These are phyloP conservation scores for Gobio occitaniae DNA, from an alignment of 2,797 vertebrate species.

Conservation along the genomic window DNA sequence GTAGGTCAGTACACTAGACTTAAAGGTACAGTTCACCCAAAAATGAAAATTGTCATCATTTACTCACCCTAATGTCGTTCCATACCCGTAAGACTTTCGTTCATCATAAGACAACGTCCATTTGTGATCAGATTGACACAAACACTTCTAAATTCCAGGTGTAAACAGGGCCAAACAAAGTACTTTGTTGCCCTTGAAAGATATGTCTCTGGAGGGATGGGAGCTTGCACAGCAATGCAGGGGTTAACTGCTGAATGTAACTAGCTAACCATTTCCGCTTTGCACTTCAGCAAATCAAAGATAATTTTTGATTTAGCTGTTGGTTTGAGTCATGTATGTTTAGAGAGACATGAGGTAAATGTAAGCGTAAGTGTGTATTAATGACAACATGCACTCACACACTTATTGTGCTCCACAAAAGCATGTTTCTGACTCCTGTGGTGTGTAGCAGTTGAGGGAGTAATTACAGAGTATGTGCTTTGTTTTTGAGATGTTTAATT, in stretches of 20 bases:
- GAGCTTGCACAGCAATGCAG: neutral
- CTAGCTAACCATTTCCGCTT: neutral
- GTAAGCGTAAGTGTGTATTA: slow-evolving; percentile 25
- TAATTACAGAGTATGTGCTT: slow-evolving; percentile 85
- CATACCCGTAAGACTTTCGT: too few relatives aligned
- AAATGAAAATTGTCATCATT: too few relatives aligned
- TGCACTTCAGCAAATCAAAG: neutral
- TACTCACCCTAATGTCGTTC: too few relatives aligned
- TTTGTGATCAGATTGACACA: neutral
- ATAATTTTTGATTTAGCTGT: neutral
- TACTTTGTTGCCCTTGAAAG: neutral
- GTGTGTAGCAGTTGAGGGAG: slow-evolving; percentile 77
- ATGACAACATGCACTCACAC: slow-evolving; percentile 28
- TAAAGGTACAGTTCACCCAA: too few relatives aligned
- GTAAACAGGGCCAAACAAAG: neutral
- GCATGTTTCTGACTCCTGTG: slow-evolving; percentile 74
- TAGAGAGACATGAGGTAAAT: neutral
- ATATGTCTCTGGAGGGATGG: neutral
- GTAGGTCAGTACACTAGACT: too few relatives aligned
- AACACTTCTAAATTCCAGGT: too few relatives aligned
- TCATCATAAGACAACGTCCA: neutral
- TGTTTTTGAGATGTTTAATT: slow-evolving; percentile 84
- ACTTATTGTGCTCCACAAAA: slow-evolving; percentile 66
- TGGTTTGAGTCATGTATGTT: neutral
- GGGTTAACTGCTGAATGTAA: neutral